These are phyloP conservation scores for Coptotermes formosanus DNA, from an alignment of 1,140 invertebrate species.

Conservation along the genomic window DNA sequence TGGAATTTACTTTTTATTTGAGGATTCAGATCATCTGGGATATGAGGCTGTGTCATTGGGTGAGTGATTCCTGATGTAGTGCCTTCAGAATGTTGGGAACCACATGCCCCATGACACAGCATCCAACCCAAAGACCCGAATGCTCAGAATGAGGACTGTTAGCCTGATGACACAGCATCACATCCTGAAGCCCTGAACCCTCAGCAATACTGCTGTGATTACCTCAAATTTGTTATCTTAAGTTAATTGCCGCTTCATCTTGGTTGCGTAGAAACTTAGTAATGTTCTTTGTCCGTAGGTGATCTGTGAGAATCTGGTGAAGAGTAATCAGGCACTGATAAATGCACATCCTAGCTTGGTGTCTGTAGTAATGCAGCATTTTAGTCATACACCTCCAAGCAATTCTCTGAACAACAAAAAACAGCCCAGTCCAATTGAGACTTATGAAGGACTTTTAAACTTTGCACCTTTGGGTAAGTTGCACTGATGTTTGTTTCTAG, in stretches of 20 bases:
- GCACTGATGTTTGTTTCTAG: conserved; percentile 37
- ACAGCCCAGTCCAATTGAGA: conserved; percentile 50
- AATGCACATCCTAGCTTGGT: conserved; percentile 51
- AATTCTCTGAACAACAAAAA: conserved; percentile 56
- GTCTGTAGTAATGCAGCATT: conserved; percentile 54
- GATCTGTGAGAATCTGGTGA: conserved; percentile 34
- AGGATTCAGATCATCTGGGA: too few species aligned
- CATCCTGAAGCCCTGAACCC: too few species aligned
- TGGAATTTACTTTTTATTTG: too few species aligned
- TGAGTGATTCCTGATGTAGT: too few species aligned
- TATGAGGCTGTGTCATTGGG: too few species aligned
- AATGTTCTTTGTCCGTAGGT: conserved; percentile 6
- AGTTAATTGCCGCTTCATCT: background rate
- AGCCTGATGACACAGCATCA: too few species aligned
- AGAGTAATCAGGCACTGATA: conserved; percentile 46
- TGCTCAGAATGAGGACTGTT: too few species aligned
- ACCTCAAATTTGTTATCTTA: too few species aligned
- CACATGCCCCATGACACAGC: too few species aligned
- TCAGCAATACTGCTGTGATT: too few species aligned
- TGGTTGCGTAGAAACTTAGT: background rate
- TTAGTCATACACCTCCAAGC: conserved; percentile 43
- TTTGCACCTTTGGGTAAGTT: conserved; percentile 79
- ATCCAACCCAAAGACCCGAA: too few species aligned
- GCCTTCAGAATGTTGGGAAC: too few species aligned
- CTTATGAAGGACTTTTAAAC: conserved; percentile 70